phyloP scores from a whole-genome alignment of 1,140 invertebrate genomes.

The Drosophila rufa region DNA sequence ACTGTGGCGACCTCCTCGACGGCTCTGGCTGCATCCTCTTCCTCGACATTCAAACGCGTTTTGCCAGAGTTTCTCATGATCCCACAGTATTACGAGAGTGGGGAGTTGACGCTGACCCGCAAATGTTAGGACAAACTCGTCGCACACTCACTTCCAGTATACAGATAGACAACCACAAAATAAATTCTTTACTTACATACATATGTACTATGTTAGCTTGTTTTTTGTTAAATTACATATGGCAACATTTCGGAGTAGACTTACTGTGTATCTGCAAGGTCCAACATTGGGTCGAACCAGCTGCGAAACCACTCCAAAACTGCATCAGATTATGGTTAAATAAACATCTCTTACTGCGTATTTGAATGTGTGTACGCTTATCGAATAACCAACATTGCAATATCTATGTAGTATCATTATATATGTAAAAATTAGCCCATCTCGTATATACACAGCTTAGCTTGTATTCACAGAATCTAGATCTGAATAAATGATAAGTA shows the following conservation, averaged over 20 bases:
- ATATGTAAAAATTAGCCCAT: slow-evolving; percentile 41
- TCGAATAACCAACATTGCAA: slow-evolving; percentile 68
- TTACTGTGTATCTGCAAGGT: neutral
- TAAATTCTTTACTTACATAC: slow-evolving; percentile 3
- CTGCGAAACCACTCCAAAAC: neutral
- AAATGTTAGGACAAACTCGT: slow-evolving; percentile 53
- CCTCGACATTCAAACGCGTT: slow-evolving; percentile 43
- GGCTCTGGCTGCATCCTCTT: slow-evolving; percentile 34
- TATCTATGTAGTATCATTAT: slow-evolving; percentile 66
- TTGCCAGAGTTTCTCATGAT: slow-evolving; percentile 76
- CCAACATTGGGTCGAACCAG: neutral
- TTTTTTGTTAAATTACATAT: slow-evolving; percentile 10
- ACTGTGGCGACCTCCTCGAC: slow-evolving; percentile 31
- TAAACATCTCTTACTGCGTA: slow-evolving; percentile 15
- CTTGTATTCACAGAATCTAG: slow-evolving; percentile 55
- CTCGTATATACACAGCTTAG: slow-evolving; percentile 72
- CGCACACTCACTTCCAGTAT: slow-evolving; percentile 11
- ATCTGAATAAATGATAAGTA: slow-evolving; percentile 61
- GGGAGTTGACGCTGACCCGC: slow-evolving; percentile 71
- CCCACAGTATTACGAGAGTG: slow-evolving; percentile 81
- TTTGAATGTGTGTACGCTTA: slow-evolving; percentile 54
- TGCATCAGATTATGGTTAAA: slow-evolving; percentile 9
- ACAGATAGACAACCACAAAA: slow-evolving; percentile 16
- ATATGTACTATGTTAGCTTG: slow-evolving; percentile 10
- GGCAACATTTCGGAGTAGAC: neutral